phyloP scores from a whole-genome alignment of 2,113 vertebrate species.

The Ammodytes dubius region DNA sequence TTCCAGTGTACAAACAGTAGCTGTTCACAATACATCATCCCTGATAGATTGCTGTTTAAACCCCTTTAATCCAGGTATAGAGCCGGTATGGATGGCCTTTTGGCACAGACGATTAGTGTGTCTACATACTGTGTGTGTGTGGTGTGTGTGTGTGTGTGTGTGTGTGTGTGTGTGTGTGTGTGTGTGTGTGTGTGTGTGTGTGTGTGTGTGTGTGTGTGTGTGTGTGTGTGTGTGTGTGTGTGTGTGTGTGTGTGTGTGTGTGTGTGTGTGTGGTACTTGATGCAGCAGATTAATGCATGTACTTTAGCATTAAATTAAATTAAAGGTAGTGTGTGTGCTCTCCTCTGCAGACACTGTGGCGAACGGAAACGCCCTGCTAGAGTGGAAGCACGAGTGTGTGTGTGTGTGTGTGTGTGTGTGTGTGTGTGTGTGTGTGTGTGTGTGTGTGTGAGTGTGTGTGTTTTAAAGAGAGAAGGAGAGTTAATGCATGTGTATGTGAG shows the following conservation, averaged over 20 bases:
- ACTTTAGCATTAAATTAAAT: slow-evolving; percentile 53
- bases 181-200: not conserved
- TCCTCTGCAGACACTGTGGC: slow-evolving; percentile 40
- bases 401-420: not conserved
- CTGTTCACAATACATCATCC: slow-evolving; percentile 49
- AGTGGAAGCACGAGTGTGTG: slow-evolving; percentile 20
- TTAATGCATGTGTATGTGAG: slow-evolving; percentile 18
- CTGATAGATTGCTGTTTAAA: slow-evolving; percentile 59
- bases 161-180: not conserved
- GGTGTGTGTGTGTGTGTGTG: not conserved
- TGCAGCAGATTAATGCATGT: slow-evolving; percentile 67
- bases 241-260: not conserved
- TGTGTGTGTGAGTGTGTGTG: not conserved
- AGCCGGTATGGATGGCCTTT: slow-evolving; percentile 56
- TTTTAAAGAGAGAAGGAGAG: not conserved
- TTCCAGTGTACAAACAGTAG: slow-evolving; percentile 40
- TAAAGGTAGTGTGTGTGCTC: slow-evolving; percentile 16
- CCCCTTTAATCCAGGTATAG: slow-evolving; percentile 65
- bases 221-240: too few relatives aligned
- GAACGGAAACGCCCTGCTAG: slow-evolving; percentile 58
- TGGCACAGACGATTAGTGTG: slow-evolving; percentile 61
- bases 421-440: slow-evolving; percentile 10
- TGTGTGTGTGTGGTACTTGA: slow-evolving; percentile 17
- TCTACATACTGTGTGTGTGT: not conserved
- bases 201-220: too few relatives aligned